Conservation (phyloP, 1,140 invertebrate species). For the Mylabris phalerata region DNA sequence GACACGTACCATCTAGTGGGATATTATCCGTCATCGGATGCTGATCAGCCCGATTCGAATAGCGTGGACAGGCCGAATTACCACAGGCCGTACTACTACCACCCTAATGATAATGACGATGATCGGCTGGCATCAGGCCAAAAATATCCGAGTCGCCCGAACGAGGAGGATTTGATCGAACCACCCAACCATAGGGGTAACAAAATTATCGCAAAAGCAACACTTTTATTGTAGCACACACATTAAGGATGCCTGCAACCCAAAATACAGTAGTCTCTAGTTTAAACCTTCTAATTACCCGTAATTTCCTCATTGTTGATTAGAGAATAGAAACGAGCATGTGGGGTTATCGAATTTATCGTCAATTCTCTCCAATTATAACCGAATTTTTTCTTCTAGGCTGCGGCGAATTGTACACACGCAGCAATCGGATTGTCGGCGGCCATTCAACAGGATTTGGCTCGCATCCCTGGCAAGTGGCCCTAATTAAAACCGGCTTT, state of each 20-base stretch:
- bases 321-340: too few species aligned
- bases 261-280: too few species aligned
- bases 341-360: too few species aligned
- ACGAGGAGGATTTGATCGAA: not conserved
- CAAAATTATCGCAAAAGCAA: not conserved
- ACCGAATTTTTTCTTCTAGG: slow-evolving; percentile 47
- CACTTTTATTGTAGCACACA: too few species aligned
- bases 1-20: slow-evolving; percentile 54
- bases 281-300: too few species aligned
- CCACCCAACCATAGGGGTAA: slow-evolving; percentile 20
- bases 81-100: slow-evolving; percentile 44
- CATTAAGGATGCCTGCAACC: too few species aligned
- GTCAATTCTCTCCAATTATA: too few species aligned
- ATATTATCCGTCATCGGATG: slow-evolving; percentile 42
- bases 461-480: slow-evolving; percentile 92
- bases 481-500: slow-evolving; percentile 86
- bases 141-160: too few species aligned
- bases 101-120: not conserved
- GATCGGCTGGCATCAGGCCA: not conserved
- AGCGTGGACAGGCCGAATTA: slow-evolving; percentile 43
- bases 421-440: slow-evolving; percentile 87
- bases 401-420: slow-evolving; percentile 78
- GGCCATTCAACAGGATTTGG: slow-evolving; percentile 83
- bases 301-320: too few species aligned
- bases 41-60: slow-evolving; percentile 40